A percentile compares a stretch with the other conserved stretches of the same genome.
These are phyloP conservation scores for Holothuria scabra DNA, from an alignment of 53 echinoderm and acorn worm genomes.

Conservation along the genomic window DNA sequence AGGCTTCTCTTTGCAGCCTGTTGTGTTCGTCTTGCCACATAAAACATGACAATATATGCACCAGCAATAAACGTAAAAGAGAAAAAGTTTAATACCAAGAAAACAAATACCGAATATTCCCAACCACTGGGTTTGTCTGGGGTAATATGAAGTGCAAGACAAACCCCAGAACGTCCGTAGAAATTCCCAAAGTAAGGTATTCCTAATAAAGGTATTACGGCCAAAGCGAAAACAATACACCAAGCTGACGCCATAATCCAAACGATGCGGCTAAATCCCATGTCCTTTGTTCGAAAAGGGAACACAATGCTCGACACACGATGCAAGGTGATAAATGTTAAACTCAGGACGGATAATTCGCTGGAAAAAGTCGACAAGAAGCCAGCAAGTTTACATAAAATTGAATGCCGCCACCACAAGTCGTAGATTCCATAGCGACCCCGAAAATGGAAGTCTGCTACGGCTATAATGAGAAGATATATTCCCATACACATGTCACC, in stretches of 20 bases:
- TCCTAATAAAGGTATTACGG: slow-evolving; percentile 76
- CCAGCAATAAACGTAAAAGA: slow-evolving; percentile 78
- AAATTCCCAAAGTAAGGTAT: slow-evolving; percentile 88
- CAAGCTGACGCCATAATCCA: slow-evolving; percentile 83
- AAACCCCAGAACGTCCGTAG: slow-evolving; percentile 95
- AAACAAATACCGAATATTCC: slow-evolving; percentile 95
- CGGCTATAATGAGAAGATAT: slow-evolving; percentile 94
- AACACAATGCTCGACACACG: slow-evolving; percentile 88
- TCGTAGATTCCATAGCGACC: slow-evolving; percentile 84
- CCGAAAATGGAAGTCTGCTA: slow-evolving; percentile 80
- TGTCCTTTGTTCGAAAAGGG: slow-evolving; percentile 94
- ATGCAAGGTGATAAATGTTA: slow-evolving; percentile 94
- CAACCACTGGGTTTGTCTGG: slow-evolving; percentile 77
- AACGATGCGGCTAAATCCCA: slow-evolving; percentile 86
- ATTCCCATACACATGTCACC: slow-evolving; percentile 97
- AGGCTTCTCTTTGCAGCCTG: slow-evolving; percentile 80
- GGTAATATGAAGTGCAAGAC: slow-evolving; percentile 93
- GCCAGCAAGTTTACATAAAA: slow-evolving; percentile 85
- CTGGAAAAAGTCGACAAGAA: slow-evolving; percentile 98
- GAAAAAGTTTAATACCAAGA: slow-evolving; percentile 83
- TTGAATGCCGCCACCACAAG: slow-evolving; percentile 63
- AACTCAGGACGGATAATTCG: slow-evolving; percentile 93
- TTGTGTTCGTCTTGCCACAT: slow-evolving; percentile 90
- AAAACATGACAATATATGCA: slow-evolving; percentile 92
- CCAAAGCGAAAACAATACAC: slow-evolving; percentile 72